phyloP scores from a whole-genome alignment of 2,113 vertebrate genomes.

The Pseudolaguvia tuberculata region DNA sequence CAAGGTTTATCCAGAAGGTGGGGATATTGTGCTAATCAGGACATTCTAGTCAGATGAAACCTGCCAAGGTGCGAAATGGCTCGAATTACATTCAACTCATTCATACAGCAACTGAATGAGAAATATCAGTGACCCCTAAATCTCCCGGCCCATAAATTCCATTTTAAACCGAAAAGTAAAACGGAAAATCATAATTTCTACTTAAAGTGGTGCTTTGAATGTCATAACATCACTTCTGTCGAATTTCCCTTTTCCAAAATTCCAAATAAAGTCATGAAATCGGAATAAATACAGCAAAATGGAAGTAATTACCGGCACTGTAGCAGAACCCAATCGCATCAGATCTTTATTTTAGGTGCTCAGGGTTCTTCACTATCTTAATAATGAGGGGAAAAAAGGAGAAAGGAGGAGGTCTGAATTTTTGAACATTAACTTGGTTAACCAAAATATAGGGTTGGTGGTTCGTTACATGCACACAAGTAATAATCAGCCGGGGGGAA shows the following conservation, averaged over 20 bases:
- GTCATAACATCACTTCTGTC: too few relatives aligned
- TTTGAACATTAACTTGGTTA: constrained; percentile 23
- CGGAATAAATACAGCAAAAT: neutral
- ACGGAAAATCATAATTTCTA: neutral
- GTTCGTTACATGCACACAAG: constrained; percentile 36
- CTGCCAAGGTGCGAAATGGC: constrained; percentile 39
- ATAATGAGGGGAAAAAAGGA: neutral
- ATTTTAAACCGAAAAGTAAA: neutral
- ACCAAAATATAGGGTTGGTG: constrained; percentile 31
- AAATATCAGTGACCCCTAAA: constrained; percentile 1
- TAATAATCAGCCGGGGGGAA: constrained; percentile 34
- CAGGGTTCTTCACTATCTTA: neutral
- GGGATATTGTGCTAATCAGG: constrained; percentile 41
- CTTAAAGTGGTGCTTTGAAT: neutral
- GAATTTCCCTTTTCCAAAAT: neutral
- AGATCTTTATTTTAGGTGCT: neutral
- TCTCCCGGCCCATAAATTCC: constrained; percentile 2
- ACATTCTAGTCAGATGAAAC: neutral
- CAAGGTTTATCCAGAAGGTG: constrained; percentile 46
- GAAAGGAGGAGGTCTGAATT: neutral
- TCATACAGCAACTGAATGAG: constrained; percentile 34
- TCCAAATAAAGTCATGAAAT: neutral
- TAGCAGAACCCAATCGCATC: neutral
- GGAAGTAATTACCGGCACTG: neutral
- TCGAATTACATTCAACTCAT: constrained; percentile 33